Evolutionary conservation across 1,140 invertebrate genomes (phyloP).

Genomic region (Hyphantria cunea): DNA sequence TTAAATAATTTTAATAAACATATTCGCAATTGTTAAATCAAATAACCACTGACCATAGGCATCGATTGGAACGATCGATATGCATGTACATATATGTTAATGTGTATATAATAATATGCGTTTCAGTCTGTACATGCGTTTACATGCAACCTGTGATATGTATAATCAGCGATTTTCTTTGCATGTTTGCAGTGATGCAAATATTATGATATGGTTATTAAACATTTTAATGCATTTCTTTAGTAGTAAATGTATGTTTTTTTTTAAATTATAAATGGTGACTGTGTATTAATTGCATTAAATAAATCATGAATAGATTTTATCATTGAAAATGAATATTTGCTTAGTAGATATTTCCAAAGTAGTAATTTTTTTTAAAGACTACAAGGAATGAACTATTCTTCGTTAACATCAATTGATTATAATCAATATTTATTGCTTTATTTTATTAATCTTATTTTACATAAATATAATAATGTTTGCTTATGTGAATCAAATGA

Average conservation of each 20-base stretch:
- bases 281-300: too few species aligned
- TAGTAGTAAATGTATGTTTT: too few species aligned
- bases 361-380: background rate
- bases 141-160: conserved; percentile 65
- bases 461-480: too few species aligned
- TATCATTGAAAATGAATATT: background rate
- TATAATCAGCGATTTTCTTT: conserved; percentile 47
- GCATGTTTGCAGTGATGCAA: background rate
- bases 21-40: background rate
- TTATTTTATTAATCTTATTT: too few species aligned
- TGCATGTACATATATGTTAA: conserved; percentile 33
- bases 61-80: too few species aligned
- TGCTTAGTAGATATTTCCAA: background rate
- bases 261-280: too few species aligned
- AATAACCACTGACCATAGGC: conserved; percentile 40
- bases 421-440: too few species aligned
- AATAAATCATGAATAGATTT: background rate
- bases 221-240: conserved; percentile 1
- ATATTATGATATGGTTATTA: too few species aligned
- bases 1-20: too few species aligned
- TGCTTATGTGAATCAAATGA: too few species aligned
- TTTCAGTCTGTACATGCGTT: conserved; percentile 47
- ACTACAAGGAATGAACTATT: background rate
- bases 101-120: conserved; percentile 18
- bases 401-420: too few species aligned